Percentiles rank a stretch among this genome's conserved stretches.
These are phyloP conservation scores for Orycteropus afer DNA, from an alignment of 2,113 vertebrate genomes.

Conservation along the genomic window DNA sequence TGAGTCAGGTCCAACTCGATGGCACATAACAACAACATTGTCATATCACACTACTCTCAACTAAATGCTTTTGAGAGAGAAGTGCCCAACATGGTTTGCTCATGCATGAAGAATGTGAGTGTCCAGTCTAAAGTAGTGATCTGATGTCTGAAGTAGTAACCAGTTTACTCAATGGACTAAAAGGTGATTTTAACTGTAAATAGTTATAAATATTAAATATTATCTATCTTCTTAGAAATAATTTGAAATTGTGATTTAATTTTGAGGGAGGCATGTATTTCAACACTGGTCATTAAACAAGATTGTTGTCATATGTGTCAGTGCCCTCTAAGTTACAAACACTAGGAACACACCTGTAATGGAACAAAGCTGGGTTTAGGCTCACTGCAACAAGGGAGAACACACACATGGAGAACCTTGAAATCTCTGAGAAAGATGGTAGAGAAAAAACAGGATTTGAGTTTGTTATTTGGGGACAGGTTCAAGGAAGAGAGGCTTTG, in stretches of 20 bases:
- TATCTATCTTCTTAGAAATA: slow-evolving; percentile 20
- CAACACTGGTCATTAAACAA: neutral
- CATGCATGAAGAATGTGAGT: neutral
- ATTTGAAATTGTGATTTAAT: slow-evolving; percentile 23
- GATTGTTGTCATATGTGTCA: neutral
- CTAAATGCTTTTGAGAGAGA: neutral
- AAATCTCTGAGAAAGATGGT: neutral
- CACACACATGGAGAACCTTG: neutral
- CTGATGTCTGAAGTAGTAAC: neutral
- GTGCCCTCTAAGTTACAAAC: neutral
- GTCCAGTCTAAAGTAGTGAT: neutral
- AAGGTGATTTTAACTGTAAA: neutral
- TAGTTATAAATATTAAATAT: neutral
- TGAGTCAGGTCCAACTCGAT: too few relatives aligned
- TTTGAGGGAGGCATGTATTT: neutral
- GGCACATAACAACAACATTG: too few relatives aligned
- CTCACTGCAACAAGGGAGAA: neutral
- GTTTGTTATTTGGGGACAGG: neutral
- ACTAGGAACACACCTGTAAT: neutral
- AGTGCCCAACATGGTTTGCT: neutral
- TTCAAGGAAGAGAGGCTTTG: neutral
- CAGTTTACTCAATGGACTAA: neutral
- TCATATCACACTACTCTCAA: neutral
- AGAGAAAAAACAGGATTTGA: neutral
- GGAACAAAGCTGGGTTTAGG: neutral